phyloP scores from a whole-genome alignment of 2,888 invertebrate species.

The Thecophora atra region DNA sequence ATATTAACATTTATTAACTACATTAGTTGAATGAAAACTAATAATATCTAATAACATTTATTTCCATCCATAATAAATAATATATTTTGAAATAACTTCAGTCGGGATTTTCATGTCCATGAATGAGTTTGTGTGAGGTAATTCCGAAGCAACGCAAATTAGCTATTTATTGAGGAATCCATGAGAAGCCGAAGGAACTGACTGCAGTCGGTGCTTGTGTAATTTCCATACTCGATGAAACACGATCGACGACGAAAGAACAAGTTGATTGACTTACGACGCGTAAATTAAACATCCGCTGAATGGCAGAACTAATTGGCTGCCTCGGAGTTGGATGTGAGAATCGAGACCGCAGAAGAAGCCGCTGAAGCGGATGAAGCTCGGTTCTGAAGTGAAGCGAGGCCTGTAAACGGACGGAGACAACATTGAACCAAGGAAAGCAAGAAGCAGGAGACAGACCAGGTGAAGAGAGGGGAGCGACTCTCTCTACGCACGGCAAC shows the following conservation, averaged over 20 bases:
- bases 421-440: conserved; percentile 6
- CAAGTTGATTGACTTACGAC: conserved; percentile 36
- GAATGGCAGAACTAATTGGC: conserved; percentile 36
- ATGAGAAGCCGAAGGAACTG: neutral
- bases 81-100: too few species aligned
- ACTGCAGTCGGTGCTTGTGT: neutral
- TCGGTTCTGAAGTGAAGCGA: neutral
- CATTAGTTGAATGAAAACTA: too few species aligned
- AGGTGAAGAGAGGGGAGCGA: neutral
- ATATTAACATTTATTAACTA: too few species aligned
- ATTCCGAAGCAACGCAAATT: neutral
- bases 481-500: neutral
- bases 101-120: neutral
- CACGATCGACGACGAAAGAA: conserved; percentile 18
- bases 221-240: conserved; percentile 26
- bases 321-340: conserved; percentile 29
- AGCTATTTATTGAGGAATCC: neutral
- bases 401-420: conserved; percentile 9
- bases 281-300: conserved; percentile 36
- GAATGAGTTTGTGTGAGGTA: neutral
- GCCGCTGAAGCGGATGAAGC: conserved; percentile 4
- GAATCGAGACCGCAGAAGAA: conserved; percentile 3
- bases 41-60: too few species aligned
- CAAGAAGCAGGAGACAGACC: neutral
- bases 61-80: too few species aligned